These are phyloP conservation scores for Gallinago nigripennis DNA, from an alignment of 2,797 vertebrate genomes.

Conservation along the genomic window DNA sequence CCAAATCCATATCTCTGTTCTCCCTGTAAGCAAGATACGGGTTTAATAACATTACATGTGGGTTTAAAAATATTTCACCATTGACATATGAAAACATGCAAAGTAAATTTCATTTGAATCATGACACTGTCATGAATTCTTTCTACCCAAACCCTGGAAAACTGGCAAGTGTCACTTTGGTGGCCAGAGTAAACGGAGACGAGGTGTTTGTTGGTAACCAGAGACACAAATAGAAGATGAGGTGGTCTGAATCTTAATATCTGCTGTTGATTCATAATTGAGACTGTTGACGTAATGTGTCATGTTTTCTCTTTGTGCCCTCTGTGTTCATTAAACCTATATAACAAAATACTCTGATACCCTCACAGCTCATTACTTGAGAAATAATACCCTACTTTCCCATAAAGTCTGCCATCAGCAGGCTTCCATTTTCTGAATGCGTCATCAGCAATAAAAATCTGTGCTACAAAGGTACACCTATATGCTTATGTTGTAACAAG, in stretches of 20 bases:
- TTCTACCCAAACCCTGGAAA: background rate
- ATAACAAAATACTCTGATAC: background rate
- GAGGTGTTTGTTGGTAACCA: background rate
- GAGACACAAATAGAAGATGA: background rate
- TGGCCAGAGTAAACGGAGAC: background rate
- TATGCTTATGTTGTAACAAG: background rate
- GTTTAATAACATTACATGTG: background rate
- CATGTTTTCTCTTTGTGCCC: background rate
- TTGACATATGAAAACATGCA: background rate
- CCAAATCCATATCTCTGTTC: background rate
- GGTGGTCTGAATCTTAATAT: background rate
- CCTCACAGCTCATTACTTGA: background rate
- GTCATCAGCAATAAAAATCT: background rate
- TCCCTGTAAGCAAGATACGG: background rate
- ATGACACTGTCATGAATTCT: background rate
- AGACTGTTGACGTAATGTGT: background rate
- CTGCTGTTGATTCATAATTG: background rate
- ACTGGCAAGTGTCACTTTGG: background rate
- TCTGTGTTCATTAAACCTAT: background rate
- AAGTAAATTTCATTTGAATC: background rate
- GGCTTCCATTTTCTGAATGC: background rate
- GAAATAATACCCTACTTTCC: background rate
- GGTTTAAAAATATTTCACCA: too few species aligned
- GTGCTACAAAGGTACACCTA: background rate
- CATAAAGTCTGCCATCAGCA: background rate